phyloP scores from a whole-genome alignment of 1,140 invertebrate species.

The Pantala flavescens region DNA sequence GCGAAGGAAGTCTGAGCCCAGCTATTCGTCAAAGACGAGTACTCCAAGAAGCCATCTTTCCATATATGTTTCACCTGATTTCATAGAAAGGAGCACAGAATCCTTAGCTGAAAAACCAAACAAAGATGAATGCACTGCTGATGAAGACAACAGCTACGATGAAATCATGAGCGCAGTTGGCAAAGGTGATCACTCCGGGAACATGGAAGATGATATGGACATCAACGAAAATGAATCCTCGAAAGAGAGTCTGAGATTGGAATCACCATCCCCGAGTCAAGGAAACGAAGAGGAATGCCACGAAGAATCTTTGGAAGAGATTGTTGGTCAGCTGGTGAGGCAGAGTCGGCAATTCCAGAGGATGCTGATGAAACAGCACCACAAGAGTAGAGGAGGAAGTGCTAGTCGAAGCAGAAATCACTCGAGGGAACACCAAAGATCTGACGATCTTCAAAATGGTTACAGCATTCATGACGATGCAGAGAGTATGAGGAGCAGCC shows the following conservation, averaged over 20 bases:
- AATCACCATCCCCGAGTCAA: background rate
- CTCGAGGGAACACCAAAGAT: constrained; percentile 41
- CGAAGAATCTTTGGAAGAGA: constrained; percentile 49
- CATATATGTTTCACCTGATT: background rate
- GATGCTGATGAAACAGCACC: constrained; percentile 56
- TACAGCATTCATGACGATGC: background rate
- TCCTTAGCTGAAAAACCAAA: background rate
- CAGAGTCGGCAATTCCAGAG: constrained; percentile 74
- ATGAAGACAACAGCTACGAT: constrained; percentile 30
- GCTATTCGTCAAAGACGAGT: constrained; percentile 23
- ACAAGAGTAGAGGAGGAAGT: constrained; percentile 44
- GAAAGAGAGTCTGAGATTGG: background rate
- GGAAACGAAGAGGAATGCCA: constrained; percentile 18
- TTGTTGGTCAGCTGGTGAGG: constrained; percentile 71
- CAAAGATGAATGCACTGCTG: constrained; percentile 24
- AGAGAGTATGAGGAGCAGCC: background rate
- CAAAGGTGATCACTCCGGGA: background rate
- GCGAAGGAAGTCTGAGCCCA: constrained; percentile 62
- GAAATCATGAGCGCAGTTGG: constrained; percentile 23
- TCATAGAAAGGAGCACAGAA: background rate
- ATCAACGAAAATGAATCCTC: background rate
- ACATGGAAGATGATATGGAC: background rate
- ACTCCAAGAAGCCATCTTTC: background rate
- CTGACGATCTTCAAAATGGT: constrained; percentile 30
- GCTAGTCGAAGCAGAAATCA: constrained; percentile 38